A percentile compares a stretch with the other conserved stretches of the same genome.
Conservation (phyloP, 2,888 invertebrate species). For the Lobophora halterata region DNA sequence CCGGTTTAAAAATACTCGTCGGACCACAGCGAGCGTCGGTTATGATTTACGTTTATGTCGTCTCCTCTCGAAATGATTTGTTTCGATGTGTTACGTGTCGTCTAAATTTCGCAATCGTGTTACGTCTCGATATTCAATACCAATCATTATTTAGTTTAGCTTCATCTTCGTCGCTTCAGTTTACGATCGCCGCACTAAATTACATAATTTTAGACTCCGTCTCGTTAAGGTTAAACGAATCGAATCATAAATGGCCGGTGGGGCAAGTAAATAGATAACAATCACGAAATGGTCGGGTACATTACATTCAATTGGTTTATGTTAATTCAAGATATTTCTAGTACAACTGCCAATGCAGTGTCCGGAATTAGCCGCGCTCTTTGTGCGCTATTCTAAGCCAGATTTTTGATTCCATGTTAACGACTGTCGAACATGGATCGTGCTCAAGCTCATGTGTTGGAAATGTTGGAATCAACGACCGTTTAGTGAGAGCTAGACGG, state of each 20-base stretch:
- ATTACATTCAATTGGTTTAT: conserved; percentile 19
- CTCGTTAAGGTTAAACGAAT: conserved; percentile 32
- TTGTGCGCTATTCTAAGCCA: conserved; percentile 28
- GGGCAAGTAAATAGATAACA: conserved; percentile 28
- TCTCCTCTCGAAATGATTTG: conserved; percentile 3
- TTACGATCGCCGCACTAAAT: conserved; percentile 16
- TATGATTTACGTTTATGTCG: conserved; percentile 45
- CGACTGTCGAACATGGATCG: conserved; percentile 27
- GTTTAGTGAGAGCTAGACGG: conserved; percentile 44
- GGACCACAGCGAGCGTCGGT: conserved; percentile 34
- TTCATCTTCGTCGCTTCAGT: conserved; percentile 13
- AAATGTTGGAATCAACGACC: conserved; percentile 41
- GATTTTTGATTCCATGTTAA: conserved; percentile 28
- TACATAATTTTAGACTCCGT: conserved; percentile 19
- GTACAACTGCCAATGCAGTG: conserved; percentile 13
- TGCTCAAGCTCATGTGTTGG: conserved; percentile 30
- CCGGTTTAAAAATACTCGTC: conserved; percentile 51
- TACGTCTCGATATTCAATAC: conserved; percentile 18
- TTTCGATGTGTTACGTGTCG: too few relatives aligned
- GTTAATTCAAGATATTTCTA: conserved; percentile 20
- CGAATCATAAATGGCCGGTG: conserved; percentile 34
- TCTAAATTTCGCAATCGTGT: conserved; percentile 19
- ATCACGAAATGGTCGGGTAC: conserved; percentile 18
- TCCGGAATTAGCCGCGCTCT: conserved; percentile 32
- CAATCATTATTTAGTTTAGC: conserved; percentile 12